phyloP scores from a whole-genome alignment of 2,888 invertebrate genomes.

The Linnaemya tessellans region DNA sequence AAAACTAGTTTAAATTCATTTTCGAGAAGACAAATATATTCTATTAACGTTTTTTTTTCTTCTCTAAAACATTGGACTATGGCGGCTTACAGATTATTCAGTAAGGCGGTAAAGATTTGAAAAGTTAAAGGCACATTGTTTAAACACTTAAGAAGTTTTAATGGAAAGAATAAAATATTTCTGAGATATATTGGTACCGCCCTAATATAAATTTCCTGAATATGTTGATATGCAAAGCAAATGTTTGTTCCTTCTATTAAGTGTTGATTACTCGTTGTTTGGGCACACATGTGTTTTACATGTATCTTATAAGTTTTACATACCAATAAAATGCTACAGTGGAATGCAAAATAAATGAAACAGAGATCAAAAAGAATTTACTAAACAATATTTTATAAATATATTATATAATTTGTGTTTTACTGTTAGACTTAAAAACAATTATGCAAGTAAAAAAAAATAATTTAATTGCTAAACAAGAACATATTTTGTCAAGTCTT shows the following conservation, averaged over 20 bases:
- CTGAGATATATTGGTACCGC: no score
- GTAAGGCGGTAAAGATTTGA: conserved; percentile 16
- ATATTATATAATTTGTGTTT: no score
- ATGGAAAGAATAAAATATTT: neutral
- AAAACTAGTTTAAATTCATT: conserved; percentile 69
- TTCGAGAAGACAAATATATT: conserved; percentile 62
- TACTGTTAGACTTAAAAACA: conserved; percentile 8
- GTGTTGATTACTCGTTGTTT: conserved; percentile 59
- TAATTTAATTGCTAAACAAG: conserved; percentile 49
- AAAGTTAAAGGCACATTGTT: no score
- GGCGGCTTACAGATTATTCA: conserved; percentile 6
- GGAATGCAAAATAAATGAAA: neutral
- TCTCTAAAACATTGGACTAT: neutral
- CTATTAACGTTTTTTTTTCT: conserved; percentile 38
- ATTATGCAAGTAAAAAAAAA: neutral
- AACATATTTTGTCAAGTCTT: conserved; percentile 17
- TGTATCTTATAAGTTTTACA: conserved; percentile 50
- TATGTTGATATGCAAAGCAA: conserved; percentile 37
- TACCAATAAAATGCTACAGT: conserved; percentile 25
- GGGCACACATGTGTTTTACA: conserved; percentile 29
- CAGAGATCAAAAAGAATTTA: no score
- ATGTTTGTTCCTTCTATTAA: conserved; percentile 66
- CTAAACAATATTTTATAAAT: no score
- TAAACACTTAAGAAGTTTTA: no score
- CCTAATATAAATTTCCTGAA: conserved; percentile 31